These are phyloP conservation scores for Drosophila punjabiensis DNA, from an alignment of 1,140 invertebrate species.

Conservation along the genomic window DNA sequence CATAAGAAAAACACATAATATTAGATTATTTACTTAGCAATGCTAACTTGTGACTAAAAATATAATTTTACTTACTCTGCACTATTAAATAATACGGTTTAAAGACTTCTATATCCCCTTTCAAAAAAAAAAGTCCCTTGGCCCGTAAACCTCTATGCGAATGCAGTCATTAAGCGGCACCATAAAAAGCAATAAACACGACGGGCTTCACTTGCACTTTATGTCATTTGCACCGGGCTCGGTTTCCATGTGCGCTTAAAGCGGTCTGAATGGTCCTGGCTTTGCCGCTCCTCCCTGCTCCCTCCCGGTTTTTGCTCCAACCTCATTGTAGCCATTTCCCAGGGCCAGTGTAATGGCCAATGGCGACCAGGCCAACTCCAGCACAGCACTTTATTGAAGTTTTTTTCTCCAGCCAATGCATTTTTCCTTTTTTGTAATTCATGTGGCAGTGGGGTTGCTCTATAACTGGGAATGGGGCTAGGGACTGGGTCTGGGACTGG, in stretches of 20 bases:
- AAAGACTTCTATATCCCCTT: neutral
- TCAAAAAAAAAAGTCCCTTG: neutral
- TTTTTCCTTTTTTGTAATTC: slow-evolving; percentile 55
- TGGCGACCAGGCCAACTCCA: slow-evolving; percentile 16
- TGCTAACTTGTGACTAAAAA: neutral
- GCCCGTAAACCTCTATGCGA: slow-evolving; percentile 25
- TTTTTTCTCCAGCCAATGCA: slow-evolving; percentile 32
- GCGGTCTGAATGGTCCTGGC: slow-evolving; percentile 50
- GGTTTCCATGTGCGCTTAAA: slow-evolving; percentile 63
- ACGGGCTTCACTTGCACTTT: slow-evolving; percentile 66
- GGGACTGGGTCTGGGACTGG: neutral
- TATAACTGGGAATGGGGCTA: neutral
- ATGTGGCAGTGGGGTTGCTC: slow-evolving; percentile 38
- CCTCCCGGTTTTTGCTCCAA: neutral
- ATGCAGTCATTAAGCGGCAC: slow-evolving; percentile 72
- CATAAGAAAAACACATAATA: neutral
- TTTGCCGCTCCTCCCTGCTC: neutral
- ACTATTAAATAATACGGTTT: neutral
- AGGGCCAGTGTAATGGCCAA: slow-evolving; percentile 33
- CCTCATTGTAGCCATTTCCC: slow-evolving; percentile 20
- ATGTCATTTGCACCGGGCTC: slow-evolving; percentile 67
- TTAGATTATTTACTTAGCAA: neutral
- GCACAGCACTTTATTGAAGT: slow-evolving; percentile 54
- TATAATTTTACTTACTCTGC: neutral
- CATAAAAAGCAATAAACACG: slow-evolving; percentile 81